Evolutionary conservation across 2,888 invertebrate species (phyloP).

Genomic region (Gandaritis pyraliata): DNA sequence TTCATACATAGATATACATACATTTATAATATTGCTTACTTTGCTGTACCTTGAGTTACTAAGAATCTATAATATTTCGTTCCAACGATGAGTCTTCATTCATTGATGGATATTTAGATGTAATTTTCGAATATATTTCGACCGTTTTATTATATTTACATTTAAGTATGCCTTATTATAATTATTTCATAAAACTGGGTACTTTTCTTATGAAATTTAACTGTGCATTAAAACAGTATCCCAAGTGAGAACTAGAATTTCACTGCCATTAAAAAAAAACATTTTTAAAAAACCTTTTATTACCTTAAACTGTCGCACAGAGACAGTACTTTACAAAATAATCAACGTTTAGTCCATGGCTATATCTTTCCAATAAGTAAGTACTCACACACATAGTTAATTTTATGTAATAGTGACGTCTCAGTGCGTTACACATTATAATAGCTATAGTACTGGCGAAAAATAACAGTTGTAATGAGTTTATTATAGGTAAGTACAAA

Average conservation of each 20-base stretch:
- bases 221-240: conserved; percentile 2
- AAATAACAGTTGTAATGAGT: too few relatives aligned
- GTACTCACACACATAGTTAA: too few relatives aligned
- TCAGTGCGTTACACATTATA: too few relatives aligned
- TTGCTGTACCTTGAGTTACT: conserved; percentile 65
- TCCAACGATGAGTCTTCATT: conserved; percentile 6
- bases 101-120: conserved; percentile 16
- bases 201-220: conserved; percentile 1
- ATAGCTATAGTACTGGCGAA: too few relatives aligned
- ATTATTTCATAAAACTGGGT: conserved; percentile 9
- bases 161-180: conserved; percentile 3
- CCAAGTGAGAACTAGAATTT: neutral
- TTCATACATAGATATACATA: conserved; percentile 51
- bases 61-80: conserved; percentile 35
- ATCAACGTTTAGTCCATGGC: too few relatives aligned
- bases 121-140: conserved; percentile 12
- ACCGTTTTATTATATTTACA: conserved; percentile 28
- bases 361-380: too few relatives aligned
- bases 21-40: conserved; percentile 69
- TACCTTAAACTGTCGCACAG: too few relatives aligned
- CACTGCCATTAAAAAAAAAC: neutral
- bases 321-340: too few relatives aligned
- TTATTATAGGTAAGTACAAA: conserved; percentile 7
- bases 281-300: too few relatives aligned
- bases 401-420: too few relatives aligned